Percentiles rank a stretch among this genome's conserved stretches.
These are phyloP conservation scores for Caenorhabditis briggsae DNA, from an alignment of 1,140 invertebrate genomes.

Conservation along the genomic window DNA sequence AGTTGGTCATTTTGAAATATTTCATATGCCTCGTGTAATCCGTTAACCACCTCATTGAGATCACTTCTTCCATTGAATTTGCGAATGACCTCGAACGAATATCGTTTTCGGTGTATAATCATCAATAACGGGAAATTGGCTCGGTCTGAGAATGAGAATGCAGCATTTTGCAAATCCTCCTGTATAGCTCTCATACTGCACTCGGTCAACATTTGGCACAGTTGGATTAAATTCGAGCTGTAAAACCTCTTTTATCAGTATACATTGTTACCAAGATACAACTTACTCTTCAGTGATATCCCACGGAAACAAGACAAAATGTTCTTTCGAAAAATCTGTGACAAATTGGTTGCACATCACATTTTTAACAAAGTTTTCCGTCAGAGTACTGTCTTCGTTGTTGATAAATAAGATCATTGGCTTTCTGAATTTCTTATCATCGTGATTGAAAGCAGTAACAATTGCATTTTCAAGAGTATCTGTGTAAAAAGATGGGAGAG, in stretches of 20 bases:
- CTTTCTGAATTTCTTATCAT: background rate
- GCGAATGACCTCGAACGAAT: background rate
- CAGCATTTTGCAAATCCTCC: background rate
- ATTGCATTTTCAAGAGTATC: background rate
- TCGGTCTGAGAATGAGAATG: background rate
- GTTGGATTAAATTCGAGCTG: background rate
- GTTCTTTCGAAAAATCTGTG: background rate
- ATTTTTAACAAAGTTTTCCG: background rate
- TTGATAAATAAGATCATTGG: background rate
- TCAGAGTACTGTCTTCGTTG: background rate
- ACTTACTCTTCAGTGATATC: conserved; percentile 1
- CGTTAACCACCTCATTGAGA: background rate
- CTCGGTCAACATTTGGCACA: background rate
- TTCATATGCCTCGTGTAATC: background rate
- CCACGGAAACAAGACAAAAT: background rate
- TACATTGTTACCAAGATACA: background rate
- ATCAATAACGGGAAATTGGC: background rate
- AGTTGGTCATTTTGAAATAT: background rate
- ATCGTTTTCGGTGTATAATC: background rate
- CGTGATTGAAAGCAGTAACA: background rate
- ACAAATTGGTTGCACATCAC: background rate
- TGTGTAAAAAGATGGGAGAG: background rate
- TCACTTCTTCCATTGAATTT: background rate
- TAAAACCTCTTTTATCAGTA: background rate
- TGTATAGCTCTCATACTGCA: background rate